Evolutionary conservation across 1,140 invertebrate species (phyloP).

Genomic region (Macrosteles quadrilineatus): DNA sequence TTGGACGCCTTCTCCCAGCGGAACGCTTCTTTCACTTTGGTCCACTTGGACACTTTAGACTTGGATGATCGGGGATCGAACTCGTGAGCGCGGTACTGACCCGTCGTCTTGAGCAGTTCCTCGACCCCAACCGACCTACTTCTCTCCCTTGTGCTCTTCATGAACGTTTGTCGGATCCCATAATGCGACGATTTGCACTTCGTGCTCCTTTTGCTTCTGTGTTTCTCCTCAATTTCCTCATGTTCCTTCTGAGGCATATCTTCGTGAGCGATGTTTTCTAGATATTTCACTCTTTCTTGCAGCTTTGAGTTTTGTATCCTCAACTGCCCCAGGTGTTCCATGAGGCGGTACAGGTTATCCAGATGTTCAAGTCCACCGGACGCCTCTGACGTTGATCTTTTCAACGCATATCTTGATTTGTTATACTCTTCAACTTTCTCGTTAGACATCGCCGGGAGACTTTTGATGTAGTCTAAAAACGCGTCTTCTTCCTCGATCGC

Average conservation of each 20-base stretch:
- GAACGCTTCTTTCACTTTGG: slow-evolving; percentile 78
- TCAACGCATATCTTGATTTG: slow-evolving; percentile 12
- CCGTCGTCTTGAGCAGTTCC: slow-evolving; percentile 33
- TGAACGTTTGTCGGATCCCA: slow-evolving; percentile 40
- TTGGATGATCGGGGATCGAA: slow-evolving; percentile 48
- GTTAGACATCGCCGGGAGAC: slow-evolving; percentile 39
- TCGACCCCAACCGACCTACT: slow-evolving; percentile 56
- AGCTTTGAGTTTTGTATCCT: slow-evolving; percentile 69
- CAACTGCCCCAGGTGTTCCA: slow-evolving; percentile 72
- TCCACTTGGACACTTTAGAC: slow-evolving; percentile 75
- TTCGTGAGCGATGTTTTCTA: slow-evolving; percentile 65
- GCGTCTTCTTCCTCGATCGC: slow-evolving; percentile 43
- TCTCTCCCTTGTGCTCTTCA: slow-evolving; percentile 49
- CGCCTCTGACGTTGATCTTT: slow-evolving; percentile 17
- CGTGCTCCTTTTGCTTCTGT: slow-evolving; percentile 14
- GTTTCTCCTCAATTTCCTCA: slow-evolving; percentile 15
- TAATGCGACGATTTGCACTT: slow-evolving; percentile 30
- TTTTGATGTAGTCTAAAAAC: slow-evolving; percentile 47
- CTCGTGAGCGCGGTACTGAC: slow-evolving; percentile 45
- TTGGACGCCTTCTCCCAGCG: slow-evolving; percentile 68
- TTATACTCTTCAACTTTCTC: slow-evolving; percentile 29
- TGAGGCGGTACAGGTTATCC: slow-evolving; percentile 70
- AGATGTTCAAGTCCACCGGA: slow-evolving; percentile 66
- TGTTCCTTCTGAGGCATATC: slow-evolving; percentile 4
- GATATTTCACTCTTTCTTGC: slow-evolving; percentile 66